A percentile compares a stretch with the other conserved stretches of the same genome.
phyloP scores from a whole-genome alignment of 2,888 invertebrate species.

The Tinea pellionella region DNA sequence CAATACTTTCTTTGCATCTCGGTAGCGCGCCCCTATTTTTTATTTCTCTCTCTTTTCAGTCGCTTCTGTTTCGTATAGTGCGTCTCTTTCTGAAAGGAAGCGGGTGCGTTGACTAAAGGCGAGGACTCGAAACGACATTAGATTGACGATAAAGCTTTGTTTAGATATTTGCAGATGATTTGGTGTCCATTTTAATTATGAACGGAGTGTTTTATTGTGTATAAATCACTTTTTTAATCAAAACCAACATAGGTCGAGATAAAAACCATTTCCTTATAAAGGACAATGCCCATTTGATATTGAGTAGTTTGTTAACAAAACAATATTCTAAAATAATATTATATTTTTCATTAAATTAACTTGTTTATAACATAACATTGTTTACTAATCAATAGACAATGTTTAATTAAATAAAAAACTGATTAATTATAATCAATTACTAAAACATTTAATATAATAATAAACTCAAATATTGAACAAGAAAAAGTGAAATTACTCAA shows the following conservation, averaged over 20 bases:
- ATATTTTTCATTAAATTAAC: too few relatives aligned
- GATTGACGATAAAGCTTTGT: slow-evolving; percentile 24
- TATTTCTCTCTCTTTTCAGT: slow-evolving; percentile 21
- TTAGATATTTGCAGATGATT: slow-evolving; percentile 26
- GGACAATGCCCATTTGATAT: too few relatives aligned
- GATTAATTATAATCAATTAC: too few relatives aligned
- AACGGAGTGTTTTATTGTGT: slow-evolving; percentile 15
- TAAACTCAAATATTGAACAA: too few relatives aligned
- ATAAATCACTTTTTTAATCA: slow-evolving; percentile 15
- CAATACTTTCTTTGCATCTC: slow-evolving; percentile 56
- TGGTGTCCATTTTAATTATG: slow-evolving; percentile 24
- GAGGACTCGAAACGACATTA: slow-evolving; percentile 20
- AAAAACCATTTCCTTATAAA: too few relatives aligned
- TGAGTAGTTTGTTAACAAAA: too few relatives aligned
- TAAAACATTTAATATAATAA: too few relatives aligned
- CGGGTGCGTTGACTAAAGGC: slow-evolving; percentile 17
- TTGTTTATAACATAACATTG: too few relatives aligned
- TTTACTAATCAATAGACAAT: too few relatives aligned
- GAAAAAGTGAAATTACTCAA: too few relatives aligned
- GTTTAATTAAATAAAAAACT: too few relatives aligned
- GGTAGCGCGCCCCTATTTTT: slow-evolving; percentile 29
- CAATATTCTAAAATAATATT: too few relatives aligned
- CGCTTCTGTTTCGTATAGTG: slow-evolving; percentile 18
- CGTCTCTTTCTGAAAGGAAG: slow-evolving; percentile 19
- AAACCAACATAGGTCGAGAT: slow-evolving; percentile 3